Percentiles rank a stretch among this genome's conserved stretches.
phyloP scores from a whole-genome alignment of 1,140 invertebrate species.

The Leptopilina boulardi region DNA sequence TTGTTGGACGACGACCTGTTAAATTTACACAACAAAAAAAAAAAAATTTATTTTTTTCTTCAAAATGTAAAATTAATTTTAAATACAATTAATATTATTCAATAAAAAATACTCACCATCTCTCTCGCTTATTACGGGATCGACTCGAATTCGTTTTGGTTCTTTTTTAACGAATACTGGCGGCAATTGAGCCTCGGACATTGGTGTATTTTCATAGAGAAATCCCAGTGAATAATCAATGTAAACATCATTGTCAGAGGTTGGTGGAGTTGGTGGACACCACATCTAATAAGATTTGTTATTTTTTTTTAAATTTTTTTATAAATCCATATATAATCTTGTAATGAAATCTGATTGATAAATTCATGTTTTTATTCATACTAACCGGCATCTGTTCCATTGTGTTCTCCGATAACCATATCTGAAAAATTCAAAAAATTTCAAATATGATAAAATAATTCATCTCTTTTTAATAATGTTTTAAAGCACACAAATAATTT shows the following conservation, averaged over 20 bases:
- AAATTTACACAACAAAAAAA: no score
- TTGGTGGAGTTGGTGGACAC: slow-evolving; percentile 95
- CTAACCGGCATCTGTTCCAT: slow-evolving; percentile 87
- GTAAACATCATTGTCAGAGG: slow-evolving; percentile 93
- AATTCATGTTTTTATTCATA: slow-evolving; percentile 59
- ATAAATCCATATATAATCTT: slow-evolving; percentile 32
- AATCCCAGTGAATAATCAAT: slow-evolving; percentile 90
- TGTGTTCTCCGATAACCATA: slow-evolving; percentile 84
- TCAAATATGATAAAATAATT: slow-evolving; percentile 29
- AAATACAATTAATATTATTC: no score
- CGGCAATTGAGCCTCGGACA: slow-evolving; percentile 89
- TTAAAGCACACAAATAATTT: no score
- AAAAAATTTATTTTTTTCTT: no score
- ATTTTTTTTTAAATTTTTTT: slow-evolving; percentile 31
- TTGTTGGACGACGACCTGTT: slow-evolving; percentile 78
- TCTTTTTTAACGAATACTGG: slow-evolving; percentile 91
- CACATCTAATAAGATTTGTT: slow-evolving; percentile 84
- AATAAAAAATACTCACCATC: slow-evolving; percentile 63
- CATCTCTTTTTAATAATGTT: background rate
- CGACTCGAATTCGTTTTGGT: slow-evolving; percentile 82
- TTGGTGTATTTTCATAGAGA: slow-evolving; percentile 89
- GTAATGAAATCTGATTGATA: slow-evolving; percentile 10
- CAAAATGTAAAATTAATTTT: no score
- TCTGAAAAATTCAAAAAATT: slow-evolving; percentile 74
- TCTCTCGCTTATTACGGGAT: slow-evolving; percentile 75